phyloP scores from a whole-genome alignment of 2,113 vertebrate species.

The Copsychus sechellarum region DNA sequence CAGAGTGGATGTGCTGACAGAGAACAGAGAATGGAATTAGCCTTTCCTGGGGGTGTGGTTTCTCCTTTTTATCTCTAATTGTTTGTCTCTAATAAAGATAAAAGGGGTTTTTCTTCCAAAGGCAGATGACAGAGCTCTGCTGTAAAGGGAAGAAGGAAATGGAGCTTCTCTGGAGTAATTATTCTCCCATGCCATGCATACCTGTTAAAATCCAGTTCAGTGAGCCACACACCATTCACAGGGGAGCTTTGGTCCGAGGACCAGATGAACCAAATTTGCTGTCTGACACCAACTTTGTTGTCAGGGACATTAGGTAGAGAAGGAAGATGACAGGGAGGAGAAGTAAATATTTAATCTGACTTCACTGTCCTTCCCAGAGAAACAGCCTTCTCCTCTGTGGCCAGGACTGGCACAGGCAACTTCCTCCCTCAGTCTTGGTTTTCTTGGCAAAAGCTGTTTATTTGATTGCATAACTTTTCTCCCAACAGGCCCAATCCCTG shows the following conservation, averaged over 20 bases:
- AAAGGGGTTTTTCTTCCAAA: not conserved
- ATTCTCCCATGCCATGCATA: not conserved
- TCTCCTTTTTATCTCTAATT: not conserved
- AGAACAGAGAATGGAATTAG: not conserved
- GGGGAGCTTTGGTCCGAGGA: not conserved
- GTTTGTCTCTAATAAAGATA: not conserved
- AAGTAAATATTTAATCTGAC: not conserved
- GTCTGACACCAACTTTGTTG: not conserved
- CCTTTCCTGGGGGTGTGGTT: not conserved
- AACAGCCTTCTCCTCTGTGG: conserved; percentile 67
- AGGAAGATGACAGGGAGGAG: not conserved
- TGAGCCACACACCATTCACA: not conserved
- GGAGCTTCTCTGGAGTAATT: not conserved
- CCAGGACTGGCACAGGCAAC: conserved; percentile 64
- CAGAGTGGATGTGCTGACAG: not conserved
- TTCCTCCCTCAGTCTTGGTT: conserved; percentile 66
- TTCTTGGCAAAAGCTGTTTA: conserved; percentile 66
- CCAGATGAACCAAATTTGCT: not conserved
- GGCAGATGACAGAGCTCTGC: not conserved
- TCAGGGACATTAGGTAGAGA: not conserved
- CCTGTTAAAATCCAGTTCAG: not conserved
- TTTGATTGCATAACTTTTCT: conserved; percentile 56
- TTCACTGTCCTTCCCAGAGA: conserved; percentile 37
- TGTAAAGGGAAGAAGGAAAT: not conserved
- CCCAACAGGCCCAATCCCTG: conserved; percentile 34